Conservation (phyloP, 2,797 vertebrate genomes). For the Craterocephalus amniculus region DNA sequence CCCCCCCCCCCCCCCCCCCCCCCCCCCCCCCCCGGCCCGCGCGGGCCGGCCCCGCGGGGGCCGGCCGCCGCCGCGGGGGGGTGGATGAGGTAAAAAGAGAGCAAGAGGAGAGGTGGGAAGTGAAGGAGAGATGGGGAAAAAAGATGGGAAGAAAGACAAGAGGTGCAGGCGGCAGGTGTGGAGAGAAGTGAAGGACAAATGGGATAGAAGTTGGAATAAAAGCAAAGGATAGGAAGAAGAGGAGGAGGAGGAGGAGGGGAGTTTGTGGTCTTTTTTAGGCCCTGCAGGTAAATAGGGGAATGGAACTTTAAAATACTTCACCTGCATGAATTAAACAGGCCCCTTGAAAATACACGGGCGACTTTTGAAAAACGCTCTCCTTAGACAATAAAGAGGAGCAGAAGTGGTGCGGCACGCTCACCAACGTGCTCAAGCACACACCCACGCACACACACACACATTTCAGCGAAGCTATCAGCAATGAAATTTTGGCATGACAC, state of each 20-base stretch:
- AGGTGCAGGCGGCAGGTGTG: conserved; percentile 59
- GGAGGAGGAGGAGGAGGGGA: neutral
- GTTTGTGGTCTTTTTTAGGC: conserved; percentile 54
- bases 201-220: conserved; percentile 70
- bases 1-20: too few species aligned
- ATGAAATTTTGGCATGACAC: conserved; percentile 75
- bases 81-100: conserved; percentile 51
- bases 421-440: conserved; percentile 12
- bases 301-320: conserved; percentile 75
- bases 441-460: conserved; percentile 31
- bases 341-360: conserved; percentile 66
- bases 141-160: conserved; percentile 34
- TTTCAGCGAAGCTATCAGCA: conserved; percentile 59
- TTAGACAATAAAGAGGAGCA: conserved; percentile 74
- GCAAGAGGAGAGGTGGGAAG: conserved; percentile 33
- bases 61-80: too few species aligned
- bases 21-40: too few species aligned
- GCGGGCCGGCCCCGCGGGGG: too few species aligned
- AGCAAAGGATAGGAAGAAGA: conserved; percentile 25
- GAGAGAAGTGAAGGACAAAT: conserved; percentile 68
- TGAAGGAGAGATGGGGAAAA: conserved; percentile 30
- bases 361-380: conserved; percentile 72
- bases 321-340: conserved; percentile 73
- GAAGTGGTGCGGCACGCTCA: conserved; percentile 60
- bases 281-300: conserved; percentile 65